These are phyloP conservation scores for Stegodyphus mimosarum DNA, from an alignment of 1,140 invertebrate genomes.

Conservation along the genomic window DNA sequence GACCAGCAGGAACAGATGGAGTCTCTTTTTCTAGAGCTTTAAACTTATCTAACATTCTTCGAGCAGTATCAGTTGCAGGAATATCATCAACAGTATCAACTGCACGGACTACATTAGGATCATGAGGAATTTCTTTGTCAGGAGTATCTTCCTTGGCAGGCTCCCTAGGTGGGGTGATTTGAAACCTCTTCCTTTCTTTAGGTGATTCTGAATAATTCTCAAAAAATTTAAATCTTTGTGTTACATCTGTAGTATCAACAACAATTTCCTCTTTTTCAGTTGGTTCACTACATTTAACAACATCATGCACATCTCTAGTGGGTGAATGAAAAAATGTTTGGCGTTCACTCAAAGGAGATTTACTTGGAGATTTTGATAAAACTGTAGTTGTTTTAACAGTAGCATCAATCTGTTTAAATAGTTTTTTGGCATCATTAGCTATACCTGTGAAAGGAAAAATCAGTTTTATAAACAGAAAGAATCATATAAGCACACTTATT, in stretches of 20 bases:
- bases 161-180: slow-evolving; percentile 87
- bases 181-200: slow-evolving; percentile 78
- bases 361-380: slow-evolving; percentile 65
- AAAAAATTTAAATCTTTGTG: slow-evolving; percentile 89
- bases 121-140: slow-evolving; percentile 80
- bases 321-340: slow-evolving; percentile 30
- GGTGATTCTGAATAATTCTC: slow-evolving; percentile 78
- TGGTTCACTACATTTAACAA: slow-evolving; percentile 75
- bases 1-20: slow-evolving; percentile 72
- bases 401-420: slow-evolving; percentile 88
- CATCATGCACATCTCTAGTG: slow-evolving; percentile 74
- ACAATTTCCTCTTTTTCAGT: slow-evolving; percentile 80
- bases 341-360: slow-evolving; percentile 66
- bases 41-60: slow-evolving; percentile 82
- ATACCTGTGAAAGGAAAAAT: slow-evolving; percentile 74
- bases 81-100: slow-evolving; percentile 72
- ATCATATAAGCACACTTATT: neutral
- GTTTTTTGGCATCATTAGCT: slow-evolving; percentile 84
- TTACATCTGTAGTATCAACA: slow-evolving; percentile 83
- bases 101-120: slow-evolving; percentile 79
- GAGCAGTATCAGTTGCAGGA: slow-evolving; percentile 79
- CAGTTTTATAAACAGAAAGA: neutral
- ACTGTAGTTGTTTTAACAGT: slow-evolving; percentile 66
- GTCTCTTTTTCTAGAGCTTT: slow-evolving; percentile 84
- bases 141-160: slow-evolving; percentile 72